Base-by-base conservation (phyloP, 2,113 vertebrate species). In the Petromus typicus region DNA sequence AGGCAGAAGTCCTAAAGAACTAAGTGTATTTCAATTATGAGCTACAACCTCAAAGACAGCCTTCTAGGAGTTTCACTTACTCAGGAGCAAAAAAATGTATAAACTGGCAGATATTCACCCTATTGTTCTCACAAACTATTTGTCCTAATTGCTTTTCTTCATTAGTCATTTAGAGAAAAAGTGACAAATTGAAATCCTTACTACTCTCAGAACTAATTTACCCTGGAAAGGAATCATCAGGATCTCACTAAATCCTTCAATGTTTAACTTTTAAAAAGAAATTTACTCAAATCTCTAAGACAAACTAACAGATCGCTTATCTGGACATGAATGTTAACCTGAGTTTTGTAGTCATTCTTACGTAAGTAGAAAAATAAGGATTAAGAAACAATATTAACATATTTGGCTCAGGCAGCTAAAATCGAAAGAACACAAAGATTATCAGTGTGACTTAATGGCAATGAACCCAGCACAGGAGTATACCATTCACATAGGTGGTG, bases 111-210 rank as follows among this genome's bases (percentile, higher is more conserved):
- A 59, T 3, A 48, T 69, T 57, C 32, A 87, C 22, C 22, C 40
- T 45, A 11, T 14, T n/a, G 32, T 45, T 45, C 54, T 63, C 20
- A 25, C 10, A 32, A 78, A 2, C 69, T 48, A 17, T 54, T n/a
- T 71, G 45, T 20, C 20, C 48, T 48, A 86, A 56, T 9, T 57
- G 2, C 14, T 86, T 82, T 82, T 84, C 73, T 59, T 88, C 51
- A 69, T 66, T 17, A 81, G 27, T 95, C 56, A 48, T 43, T 67
- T 73, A 78, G 43, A 64, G 84, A 96, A 71, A n/a, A 71, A n/a
- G 32, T 57, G 14, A 71, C 3, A 1, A 89, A 76, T 22, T 81
- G 54, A 69, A 96, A 94, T 89, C 32, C 56, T 34, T 51, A 37
- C 7, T 16, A 73, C 54, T 73, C n/a, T 51, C 71, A 89, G 22